Conservation (phyloP, 2,113 vertebrate species). For the Indicator maculatus region DNA sequence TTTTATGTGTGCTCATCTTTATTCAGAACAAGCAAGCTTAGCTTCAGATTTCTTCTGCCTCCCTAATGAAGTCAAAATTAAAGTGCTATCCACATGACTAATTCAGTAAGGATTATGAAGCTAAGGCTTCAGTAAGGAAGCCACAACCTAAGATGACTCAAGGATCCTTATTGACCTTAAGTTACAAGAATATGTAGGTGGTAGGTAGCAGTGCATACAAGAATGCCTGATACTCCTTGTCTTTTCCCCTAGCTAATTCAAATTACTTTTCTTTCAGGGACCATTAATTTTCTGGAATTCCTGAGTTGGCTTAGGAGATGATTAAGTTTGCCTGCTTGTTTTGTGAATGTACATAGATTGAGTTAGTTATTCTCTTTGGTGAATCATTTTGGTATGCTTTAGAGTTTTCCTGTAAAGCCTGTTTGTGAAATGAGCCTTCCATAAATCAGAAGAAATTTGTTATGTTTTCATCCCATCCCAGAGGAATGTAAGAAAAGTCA, state of each 20-base stretch:
- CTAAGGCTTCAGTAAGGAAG: background rate
- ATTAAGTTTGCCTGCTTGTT: background rate
- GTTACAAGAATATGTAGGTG: background rate
- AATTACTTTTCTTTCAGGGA: background rate
- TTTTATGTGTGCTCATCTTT: background rate
- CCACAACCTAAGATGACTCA: background rate
- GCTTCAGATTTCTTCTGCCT: background rate
- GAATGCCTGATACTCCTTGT: background rate
- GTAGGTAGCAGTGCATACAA: background rate
- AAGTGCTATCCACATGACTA: background rate
- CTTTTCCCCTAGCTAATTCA: background rate
- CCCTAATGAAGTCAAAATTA: background rate
- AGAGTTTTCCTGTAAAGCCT: background rate
- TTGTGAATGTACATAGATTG: background rate
- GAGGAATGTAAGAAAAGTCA: background rate
- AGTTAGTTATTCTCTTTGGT: background rate
- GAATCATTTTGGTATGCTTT: background rate
- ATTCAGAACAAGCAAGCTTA: background rate
- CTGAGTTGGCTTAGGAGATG: background rate
- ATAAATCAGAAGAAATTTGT: conserved; percentile 3
- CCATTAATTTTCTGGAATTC: background rate
- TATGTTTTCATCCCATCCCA: background rate
- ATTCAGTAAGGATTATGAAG: background rate
- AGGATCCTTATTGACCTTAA: background rate
- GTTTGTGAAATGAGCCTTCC: background rate